Conservation (phyloP, 2,113 vertebrate genomes). For the Hippocampus zosterae region DNA sequence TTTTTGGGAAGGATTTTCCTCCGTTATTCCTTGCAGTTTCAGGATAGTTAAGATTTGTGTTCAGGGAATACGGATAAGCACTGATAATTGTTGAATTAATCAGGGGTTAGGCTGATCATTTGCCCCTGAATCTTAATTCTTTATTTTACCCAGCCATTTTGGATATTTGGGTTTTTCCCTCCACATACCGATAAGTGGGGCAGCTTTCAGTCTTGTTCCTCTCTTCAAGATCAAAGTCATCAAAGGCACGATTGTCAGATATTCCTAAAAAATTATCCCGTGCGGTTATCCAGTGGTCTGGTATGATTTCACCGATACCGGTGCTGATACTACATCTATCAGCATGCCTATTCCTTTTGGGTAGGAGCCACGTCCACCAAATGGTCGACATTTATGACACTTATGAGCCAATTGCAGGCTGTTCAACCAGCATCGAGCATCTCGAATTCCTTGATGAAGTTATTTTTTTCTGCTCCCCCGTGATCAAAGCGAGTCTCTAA, state of each 20-base stretch:
- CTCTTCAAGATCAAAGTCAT: too few relatives aligned
- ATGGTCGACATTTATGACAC: too few relatives aligned
- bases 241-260: too few relatives aligned
- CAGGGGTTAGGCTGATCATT: neutral
- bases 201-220: too few relatives aligned
- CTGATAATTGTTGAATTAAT: neutral
- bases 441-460: neutral
- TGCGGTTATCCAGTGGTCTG: too few relatives aligned
- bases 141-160: neutral
- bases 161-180: neutral
- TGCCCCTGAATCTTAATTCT: neutral
- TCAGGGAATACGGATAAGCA: neutral
- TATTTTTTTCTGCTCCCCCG: neutral
- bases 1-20: slow-evolving; percentile 14
- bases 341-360: too few relatives aligned
- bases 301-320: too few relatives aligned
- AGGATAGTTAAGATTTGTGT: neutral
- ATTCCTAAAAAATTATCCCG: too few relatives aligned
- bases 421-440: too few relatives aligned
- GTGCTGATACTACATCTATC: too few relatives aligned
- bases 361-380: too few relatives aligned
- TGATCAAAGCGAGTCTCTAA: neutral
- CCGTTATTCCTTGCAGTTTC: neutral
- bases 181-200: neutral
- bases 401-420: too few relatives aligned